Base-by-base conservation (phyloP, 2,113 vertebrate species). In the Perognathus longimembris region DNA sequence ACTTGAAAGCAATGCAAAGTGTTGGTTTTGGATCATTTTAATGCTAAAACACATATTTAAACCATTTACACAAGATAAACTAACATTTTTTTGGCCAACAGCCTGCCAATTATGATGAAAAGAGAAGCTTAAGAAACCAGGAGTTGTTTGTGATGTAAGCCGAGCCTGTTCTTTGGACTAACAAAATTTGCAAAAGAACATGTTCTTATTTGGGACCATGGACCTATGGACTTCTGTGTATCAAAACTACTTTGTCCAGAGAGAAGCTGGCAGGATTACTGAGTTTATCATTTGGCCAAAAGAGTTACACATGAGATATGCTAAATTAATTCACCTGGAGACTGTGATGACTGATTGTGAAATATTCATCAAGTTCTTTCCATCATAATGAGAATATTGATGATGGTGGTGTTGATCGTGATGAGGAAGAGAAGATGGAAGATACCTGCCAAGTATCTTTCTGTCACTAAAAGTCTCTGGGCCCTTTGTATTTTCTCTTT, bases 11-110 rank as follows among this genome's bases (percentile, higher is more conserved):
- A 91, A 91, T 30, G 34, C 50, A 70, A 83, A 82, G 66, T 97
- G 95, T 96, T 97, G 92, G 66, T 95, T 97, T 97, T 96, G 96
- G 97, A 97, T 82, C 84, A 91, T 94, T 96, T 97, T 96, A 94
- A 96, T 66, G 89, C 85, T 96, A 91, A 95, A 94, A 95, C 91
- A 93, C 95, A 96, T 85, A 96, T 94, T 97, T 96, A 96, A 96
- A 45, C 84, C 91, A 97, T 95, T 96, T 96, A 87, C 32, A 93
- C 85, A 95, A 96, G 95, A 96, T 93, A 97, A 96, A 96, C 94
- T 94, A 96, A 93, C 94, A 94, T 88, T 95, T 73, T 92, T 94
- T 97, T 96, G 87, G 95, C 94, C 64, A 83, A 85, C 45, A 54
- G 85, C 79, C 95, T 93, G 88, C 88, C 92, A 94, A 90, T 88